Conservation (phyloP, 2,113 vertebrate species). For the Aphelocoma coerulescens region DNA sequence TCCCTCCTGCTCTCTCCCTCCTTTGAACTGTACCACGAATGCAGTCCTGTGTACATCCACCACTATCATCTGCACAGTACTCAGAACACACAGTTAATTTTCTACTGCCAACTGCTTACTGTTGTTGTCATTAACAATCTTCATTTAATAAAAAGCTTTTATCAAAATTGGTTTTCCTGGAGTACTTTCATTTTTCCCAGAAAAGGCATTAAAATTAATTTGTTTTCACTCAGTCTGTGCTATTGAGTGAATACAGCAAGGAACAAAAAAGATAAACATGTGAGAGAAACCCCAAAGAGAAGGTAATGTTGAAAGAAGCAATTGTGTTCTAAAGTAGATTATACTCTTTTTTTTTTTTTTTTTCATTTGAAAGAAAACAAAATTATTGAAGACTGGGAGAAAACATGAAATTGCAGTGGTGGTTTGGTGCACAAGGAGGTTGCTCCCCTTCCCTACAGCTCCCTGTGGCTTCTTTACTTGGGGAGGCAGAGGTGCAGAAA, state of each 20-base stretch:
- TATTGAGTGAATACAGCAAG: background rate
- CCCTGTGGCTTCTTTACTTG: background rate
- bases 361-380: background rate
- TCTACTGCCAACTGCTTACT: background rate
- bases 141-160: constrained; percentile 50
- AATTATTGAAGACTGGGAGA: background rate
- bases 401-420: background rate
- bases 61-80: background rate
- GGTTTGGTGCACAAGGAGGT: background rate
- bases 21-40: constrained; percentile 21
- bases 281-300: constrained; percentile 23
- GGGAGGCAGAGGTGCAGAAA: background rate
- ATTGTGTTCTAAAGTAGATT: background rate
- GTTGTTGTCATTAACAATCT: constrained; percentile 46
- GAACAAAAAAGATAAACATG: constrained; percentile 16
- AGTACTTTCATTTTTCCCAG: constrained; percentile 47
- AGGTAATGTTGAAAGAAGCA: background rate
- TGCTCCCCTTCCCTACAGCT: background rate
- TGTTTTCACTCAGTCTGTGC: constrained; percentile 6
- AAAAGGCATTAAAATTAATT: constrained; percentile 49
- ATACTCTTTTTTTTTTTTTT: background rate
- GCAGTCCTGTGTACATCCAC: background rate
- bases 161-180: constrained; percentile 23
- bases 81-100: constrained; percentile 17
- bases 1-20: background rate